These are phyloP conservation scores for Meriones unguiculatus DNA, from an alignment of 2,113 vertebrate species.

Conservation along the genomic window DNA sequence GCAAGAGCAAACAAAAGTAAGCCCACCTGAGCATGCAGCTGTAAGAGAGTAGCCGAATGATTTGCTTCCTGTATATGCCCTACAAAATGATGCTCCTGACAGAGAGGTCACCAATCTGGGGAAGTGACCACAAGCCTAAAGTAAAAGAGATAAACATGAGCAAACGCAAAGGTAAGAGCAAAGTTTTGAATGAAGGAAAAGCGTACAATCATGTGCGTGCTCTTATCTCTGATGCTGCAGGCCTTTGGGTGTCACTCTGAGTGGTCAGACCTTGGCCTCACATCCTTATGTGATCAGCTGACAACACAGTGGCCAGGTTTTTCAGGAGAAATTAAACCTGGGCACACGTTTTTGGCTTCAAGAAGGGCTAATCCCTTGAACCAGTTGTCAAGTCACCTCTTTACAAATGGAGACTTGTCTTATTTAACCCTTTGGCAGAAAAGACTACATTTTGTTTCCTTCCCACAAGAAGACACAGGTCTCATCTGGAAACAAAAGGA, in stretches of 20 bases:
- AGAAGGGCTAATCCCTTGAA: background rate
- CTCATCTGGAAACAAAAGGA: background rate
- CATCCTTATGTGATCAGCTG: background rate
- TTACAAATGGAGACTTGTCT: background rate
- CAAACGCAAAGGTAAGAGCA: background rate
- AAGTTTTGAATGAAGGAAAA: conserved; percentile 56
- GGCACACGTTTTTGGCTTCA: background rate
- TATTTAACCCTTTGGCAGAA: background rate
- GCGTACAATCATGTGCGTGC: background rate
- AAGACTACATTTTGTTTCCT: background rate
- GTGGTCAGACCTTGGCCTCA: background rate
- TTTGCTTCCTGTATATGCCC: background rate
- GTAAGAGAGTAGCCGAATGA: background rate
- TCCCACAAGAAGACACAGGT: background rate
- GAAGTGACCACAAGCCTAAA: conserved; percentile 25
- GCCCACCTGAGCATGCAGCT: background rate
- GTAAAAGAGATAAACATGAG: background rate
- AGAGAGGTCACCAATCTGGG: conserved; percentile 4
- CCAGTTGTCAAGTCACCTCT: background rate
- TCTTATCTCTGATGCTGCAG: background rate
- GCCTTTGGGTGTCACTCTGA: background rate
- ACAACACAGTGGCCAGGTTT: background rate
- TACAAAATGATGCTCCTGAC: background rate
- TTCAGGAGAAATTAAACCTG: background rate
- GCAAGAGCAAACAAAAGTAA: background rate